Conservation (phyloP, 2,888 invertebrate species). For the Ormyrus labotus region DNA sequence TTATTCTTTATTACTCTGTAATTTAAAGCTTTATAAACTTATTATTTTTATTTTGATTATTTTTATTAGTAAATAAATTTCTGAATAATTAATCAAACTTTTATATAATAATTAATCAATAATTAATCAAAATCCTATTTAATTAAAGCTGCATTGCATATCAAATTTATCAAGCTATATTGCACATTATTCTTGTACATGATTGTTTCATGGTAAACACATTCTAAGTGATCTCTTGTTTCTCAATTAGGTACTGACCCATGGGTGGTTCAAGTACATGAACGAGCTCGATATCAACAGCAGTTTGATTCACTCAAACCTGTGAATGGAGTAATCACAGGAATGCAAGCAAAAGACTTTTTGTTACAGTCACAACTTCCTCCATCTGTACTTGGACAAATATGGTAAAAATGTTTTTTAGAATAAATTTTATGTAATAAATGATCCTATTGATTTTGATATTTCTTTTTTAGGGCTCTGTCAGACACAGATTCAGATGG, state of each 20-base stretch:
- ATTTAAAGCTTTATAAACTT: neutral
- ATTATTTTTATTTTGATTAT: neutral
- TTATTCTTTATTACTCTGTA: neutral
- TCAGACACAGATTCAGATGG: slow-evolving; percentile 98
- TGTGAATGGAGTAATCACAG: slow-evolving; percentile 90
- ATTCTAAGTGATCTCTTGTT: slow-evolving; percentile 39
- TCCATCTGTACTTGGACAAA: slow-evolving; percentile 92
- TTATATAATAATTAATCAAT: slow-evolving; percentile 6
- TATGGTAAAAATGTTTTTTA: slow-evolving; percentile 84
- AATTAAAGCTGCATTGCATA: neutral
- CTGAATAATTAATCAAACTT: neutral
- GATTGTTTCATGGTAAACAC: slow-evolving; percentile 7
- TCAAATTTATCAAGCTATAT: neutral
- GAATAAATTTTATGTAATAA: neutral
- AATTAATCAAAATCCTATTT: neutral
- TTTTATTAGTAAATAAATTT: neutral
- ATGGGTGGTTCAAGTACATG: slow-evolving; percentile 92
- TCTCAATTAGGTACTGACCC: slow-evolving; percentile 80
- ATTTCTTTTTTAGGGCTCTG: slow-evolving; percentile 81
- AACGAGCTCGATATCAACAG: slow-evolving; percentile 91
- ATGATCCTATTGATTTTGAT: neutral
- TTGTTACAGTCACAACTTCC: slow-evolving; percentile 95
- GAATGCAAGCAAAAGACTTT: slow-evolving; percentile 95
- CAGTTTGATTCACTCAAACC: slow-evolving; percentile 94
- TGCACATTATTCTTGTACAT: neutral